Base-by-base conservation (phyloP, 1,140 invertebrate species). In the Diachasmimorpha longicaudata region DNA sequence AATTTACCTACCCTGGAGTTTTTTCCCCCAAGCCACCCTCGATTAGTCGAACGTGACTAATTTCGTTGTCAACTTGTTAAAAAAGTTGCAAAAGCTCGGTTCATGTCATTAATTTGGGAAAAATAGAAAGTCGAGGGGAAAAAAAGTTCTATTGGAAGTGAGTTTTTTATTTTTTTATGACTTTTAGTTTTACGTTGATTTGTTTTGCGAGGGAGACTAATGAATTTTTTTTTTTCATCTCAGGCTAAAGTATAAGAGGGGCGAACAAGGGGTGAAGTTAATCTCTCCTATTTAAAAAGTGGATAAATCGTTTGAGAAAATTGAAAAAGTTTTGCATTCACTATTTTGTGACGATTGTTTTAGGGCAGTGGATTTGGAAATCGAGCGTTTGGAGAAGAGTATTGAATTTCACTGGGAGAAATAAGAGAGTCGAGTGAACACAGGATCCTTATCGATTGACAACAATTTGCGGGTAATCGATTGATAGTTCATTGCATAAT, bases 31-130 rank as follows among this genome's bases (percentile, higher is more conserved):
- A 75, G 48, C 52, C 74, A 11, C 66, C 37, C 55, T 77, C 76
- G 76, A 69, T 74, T 70, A 48, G 70, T 69, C 46, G 63, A 68
- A 67, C 72, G 67, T 77, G 46, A 72, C 70, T 72, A 77, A 72
- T 73, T 72, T 67, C 68, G 58, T 72, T 72, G 74, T 75, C 74
- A 70, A 70, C 66, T 48, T 16, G 19, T 66, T 74, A 25, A 19
- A 52, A 71, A 71, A 16, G 42, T 71, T 71, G 21, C 25, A 71
- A 71, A 71, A 44, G 42, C 44, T 25, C 23, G 16, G 16, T 42
- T 71, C 70, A 71, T 46, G 42, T 52, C 46, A 10, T 25, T 46
- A 48, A 71, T 48, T 71, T 71, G 42, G 42, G 46, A 71, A 71
- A 67, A 58, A 58, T 58, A 58, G 8, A 58, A 58, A 0, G n/a